A percentile compares a stretch with the other conserved stretches of the same genome.
phyloP scores from a whole-genome alignment of 1,140 invertebrate species.

The Drosophila carrolli region DNA sequence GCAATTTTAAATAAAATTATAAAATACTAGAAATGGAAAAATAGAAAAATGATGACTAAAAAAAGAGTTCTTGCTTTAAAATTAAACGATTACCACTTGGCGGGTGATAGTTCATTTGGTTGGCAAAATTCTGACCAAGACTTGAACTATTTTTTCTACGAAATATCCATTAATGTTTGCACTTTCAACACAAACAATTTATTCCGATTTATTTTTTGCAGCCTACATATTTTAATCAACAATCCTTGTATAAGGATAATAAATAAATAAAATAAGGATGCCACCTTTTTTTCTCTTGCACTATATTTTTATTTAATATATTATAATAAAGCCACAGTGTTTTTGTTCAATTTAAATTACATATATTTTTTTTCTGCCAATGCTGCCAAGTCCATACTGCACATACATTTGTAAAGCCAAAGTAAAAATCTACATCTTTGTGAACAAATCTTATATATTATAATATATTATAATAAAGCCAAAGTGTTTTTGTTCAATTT shows the following conservation, averaged over 20 bases:
- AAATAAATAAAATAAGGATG: background rate
- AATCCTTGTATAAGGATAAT: no score
- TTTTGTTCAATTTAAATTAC: conserved; percentile 68
- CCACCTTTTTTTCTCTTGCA: background rate
- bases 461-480: background rate
- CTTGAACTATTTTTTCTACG: no score
- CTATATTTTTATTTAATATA: no score
- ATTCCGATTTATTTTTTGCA: conserved; percentile 17
- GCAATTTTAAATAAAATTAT: background rate
- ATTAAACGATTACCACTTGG: conserved; percentile 32
- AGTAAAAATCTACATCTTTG: background rate
- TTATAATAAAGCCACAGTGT: background rate
- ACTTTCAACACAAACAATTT: conserved; percentile 1
- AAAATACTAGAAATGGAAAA: background rate
- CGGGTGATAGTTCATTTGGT: background rate
- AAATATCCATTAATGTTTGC: no score
- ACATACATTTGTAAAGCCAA: background rate
- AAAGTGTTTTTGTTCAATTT: conserved; percentile 55
- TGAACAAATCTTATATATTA: no score
- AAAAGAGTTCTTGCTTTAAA: conserved; percentile 27
- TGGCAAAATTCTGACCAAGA: no score
- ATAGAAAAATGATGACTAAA: background rate
- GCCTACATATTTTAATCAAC: conserved; percentile 50
- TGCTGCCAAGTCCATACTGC: conserved; percentile 1
- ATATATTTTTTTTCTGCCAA: conserved; percentile 32